Evolutionary conservation across 2,113 vertebrate species (phyloP), one percentile per base, ranked within the genome.

Genomic region (Edolisoma coerulescens): DNA sequence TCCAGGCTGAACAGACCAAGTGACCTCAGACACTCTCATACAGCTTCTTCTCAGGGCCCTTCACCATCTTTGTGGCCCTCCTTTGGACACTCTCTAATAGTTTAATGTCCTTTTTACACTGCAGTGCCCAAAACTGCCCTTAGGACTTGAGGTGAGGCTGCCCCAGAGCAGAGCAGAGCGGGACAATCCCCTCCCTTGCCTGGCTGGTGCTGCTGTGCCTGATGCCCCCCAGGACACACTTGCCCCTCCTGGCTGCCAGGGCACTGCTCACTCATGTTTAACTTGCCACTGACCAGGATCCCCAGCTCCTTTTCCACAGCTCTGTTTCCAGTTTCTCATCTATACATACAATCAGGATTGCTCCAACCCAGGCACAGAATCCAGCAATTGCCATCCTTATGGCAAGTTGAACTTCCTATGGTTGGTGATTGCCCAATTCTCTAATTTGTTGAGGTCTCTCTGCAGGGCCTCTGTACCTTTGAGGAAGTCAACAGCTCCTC

Each of bases 161-260:
- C 5, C 18, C 15, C 73, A 68, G 33, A 1, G 6, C 37, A 33
- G 30, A 67, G 11, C 14, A 68, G 32, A 57, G 26, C 0, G 0
- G 27, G 15, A 60, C 54, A 77, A 53, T 52, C 33, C 10, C 27
- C 63, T 60, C 27, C 18, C 33, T 68, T 33, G 14, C 15, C 37
- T 0, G 0, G 6, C 17, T 52, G 63, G 13, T 0, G 0, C 7
- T 44, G 17, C 35, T 50, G 33, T 1, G 6, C 37, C 60, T 23
- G 71, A 23, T 60, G 9, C 2, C 14, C 41, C 26, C 14, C 42
- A 32, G 17, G 35, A n/a, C 21, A 37, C 1, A 1, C 7, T 0
- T 60, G 53, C 7, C 22, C 14, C 14, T 63, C 21, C 35, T 32
- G 57, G 30, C 7, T 71, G 45, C 16, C 35, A 18, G 49, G 20